Percentiles rank a stretch among this genome's conserved stretches.
Conservation (phyloP, 2,888 invertebrate species). For the Cryptophagus acutangulus region DNA sequence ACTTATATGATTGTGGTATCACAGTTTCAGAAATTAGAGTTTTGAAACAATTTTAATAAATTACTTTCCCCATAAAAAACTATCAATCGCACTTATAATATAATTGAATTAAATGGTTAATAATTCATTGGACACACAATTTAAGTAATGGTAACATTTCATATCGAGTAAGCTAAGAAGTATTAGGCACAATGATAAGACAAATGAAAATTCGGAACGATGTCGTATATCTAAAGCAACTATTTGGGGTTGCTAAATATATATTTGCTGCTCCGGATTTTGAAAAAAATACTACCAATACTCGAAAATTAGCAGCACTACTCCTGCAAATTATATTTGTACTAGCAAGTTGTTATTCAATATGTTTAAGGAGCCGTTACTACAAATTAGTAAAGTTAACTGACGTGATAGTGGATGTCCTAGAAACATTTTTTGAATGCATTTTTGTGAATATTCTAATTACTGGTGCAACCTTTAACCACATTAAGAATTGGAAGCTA, state of each 20-base stretch:
- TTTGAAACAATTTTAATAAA: not conserved
- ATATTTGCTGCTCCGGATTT: not conserved
- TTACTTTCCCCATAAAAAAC: no score
- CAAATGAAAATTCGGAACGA: no score
- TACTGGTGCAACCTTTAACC: not conserved
- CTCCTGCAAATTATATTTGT: not conserved
- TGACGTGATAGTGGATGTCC: not conserved
- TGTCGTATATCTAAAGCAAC: not conserved
- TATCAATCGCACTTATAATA: not conserved
- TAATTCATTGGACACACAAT: not conserved
- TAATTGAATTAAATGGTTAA: not conserved
- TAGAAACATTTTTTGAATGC: not conserved
- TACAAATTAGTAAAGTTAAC: not conserved
- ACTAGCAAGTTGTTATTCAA: not conserved
- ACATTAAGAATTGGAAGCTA: not conserved
- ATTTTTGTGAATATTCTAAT: not conserved
- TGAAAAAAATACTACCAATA: not conserved
- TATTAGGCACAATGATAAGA: no score
- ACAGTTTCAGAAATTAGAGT: not conserved
- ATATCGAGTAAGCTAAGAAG: no score
- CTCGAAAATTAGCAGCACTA: not conserved
- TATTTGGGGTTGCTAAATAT: not conserved
- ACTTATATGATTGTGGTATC: slow-evolving; percentile 1
- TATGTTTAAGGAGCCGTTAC: not conserved
- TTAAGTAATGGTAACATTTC: not conserved